These are phyloP conservation scores for Protaetia brevitarsis DNA, from an alignment of 1,140 invertebrate genomes.

Conservation along the genomic window DNA sequence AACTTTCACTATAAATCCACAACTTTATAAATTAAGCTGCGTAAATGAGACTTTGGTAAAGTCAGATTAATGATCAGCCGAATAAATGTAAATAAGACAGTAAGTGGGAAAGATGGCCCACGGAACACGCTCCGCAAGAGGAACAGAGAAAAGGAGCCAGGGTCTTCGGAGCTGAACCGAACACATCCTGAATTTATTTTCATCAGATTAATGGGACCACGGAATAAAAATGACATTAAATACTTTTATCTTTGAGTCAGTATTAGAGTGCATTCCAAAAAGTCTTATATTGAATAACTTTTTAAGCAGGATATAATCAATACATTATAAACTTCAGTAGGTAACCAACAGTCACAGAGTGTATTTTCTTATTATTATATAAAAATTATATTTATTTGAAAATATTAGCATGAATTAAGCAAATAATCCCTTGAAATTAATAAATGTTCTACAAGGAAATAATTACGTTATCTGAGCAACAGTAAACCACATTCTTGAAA, in stretches of 20 bases:
- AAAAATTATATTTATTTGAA: too few species aligned
- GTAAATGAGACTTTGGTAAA: conserved; percentile 47
- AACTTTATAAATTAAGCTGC: conserved; percentile 49
- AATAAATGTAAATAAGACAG: conserved; percentile 47
- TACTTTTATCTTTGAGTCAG: neutral
- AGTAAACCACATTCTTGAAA: too few species aligned
- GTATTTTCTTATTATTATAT: too few species aligned
- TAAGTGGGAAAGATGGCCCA: conserved; percentile 33
- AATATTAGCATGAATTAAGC: too few species aligned
- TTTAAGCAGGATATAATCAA: too few species aligned
- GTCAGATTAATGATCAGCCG: conserved; percentile 45
- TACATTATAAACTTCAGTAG: too few species aligned
- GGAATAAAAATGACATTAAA: conserved; percentile 5
- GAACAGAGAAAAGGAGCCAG: too few species aligned
- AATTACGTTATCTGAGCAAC: too few species aligned
- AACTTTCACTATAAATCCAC: conserved; percentile 48
- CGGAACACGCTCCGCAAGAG: neutral
- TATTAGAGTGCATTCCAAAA: neutral
- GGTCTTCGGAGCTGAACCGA: neutral
- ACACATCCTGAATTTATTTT: neutral
- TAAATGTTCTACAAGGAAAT: too few species aligned
- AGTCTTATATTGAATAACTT: too few species aligned
- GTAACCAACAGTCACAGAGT: too few species aligned
- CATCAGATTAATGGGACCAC: neutral
- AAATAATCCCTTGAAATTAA: too few species aligned